phyloP scores from a whole-genome alignment of 2,888 invertebrate genomes.

The Troides oblongomaculatus region DNA sequence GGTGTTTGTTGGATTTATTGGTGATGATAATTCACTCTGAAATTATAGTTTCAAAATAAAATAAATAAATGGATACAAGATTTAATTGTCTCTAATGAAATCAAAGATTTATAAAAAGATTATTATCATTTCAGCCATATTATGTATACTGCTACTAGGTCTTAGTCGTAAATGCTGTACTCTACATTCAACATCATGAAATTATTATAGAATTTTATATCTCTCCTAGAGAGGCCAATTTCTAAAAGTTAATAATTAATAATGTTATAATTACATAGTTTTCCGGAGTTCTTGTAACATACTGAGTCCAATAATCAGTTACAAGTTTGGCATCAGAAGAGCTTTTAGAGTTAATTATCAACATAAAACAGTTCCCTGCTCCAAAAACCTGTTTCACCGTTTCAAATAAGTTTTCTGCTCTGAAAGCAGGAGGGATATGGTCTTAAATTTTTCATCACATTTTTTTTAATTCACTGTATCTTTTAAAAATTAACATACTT shows the following conservation, averaged over 20 bases:
- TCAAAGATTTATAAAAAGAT: too few relatives aligned
- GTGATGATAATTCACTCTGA: conserved; percentile 56
- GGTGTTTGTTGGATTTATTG: conserved; percentile 47
- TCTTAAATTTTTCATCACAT: too few relatives aligned
- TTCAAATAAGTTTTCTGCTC: conserved; percentile 91
- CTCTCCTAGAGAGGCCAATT: too few relatives aligned
- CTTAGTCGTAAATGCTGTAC: too few relatives aligned
- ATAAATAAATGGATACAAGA: background rate
- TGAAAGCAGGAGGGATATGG: conserved; percentile 58
- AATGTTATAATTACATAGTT: conserved; percentile 23
- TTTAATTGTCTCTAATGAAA: background rate
- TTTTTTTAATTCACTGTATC: too few relatives aligned
- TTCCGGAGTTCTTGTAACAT: conserved; percentile 82
- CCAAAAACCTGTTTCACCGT: conserved; percentile 93
- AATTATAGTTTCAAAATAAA: conserved; percentile 31
- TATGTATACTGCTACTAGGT: too few relatives aligned
- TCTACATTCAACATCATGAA: too few relatives aligned
- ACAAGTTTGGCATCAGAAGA: conserved; percentile 75
- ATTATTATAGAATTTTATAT: too few relatives aligned
- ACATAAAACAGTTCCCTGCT: conserved; percentile 90
- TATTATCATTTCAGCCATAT: too few relatives aligned
- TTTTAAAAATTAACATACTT: conserved; percentile 79
- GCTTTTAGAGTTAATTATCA: conserved; percentile 92
- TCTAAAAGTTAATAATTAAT: background rate
- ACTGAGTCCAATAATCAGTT: conserved; percentile 93